phyloP scores from a whole-genome alignment of 2,113 vertebrate genomes.

The Lathamus discolor region DNA sequence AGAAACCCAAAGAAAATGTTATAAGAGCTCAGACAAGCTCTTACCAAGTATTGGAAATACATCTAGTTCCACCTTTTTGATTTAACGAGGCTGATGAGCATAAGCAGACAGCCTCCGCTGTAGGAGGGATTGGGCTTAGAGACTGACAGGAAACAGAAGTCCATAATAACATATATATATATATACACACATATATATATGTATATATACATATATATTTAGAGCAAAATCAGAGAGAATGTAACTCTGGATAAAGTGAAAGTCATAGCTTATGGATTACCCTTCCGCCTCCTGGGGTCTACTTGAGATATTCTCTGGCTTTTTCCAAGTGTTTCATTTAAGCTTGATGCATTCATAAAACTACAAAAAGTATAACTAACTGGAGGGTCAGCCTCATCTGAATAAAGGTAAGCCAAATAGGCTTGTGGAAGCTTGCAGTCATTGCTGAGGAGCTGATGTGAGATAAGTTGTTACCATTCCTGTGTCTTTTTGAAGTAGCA shows the following conservation, averaged over 20 bases:
- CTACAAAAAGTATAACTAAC: neutral
- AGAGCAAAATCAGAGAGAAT: neutral
- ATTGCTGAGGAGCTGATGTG: neutral
- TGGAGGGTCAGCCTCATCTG: neutral
- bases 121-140: neutral
- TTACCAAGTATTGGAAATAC: neutral
- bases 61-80: neutral
- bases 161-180: neutral
- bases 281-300: neutral
- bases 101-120: neutral
- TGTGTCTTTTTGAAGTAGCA: neutral
- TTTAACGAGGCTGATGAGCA: neutral
- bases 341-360: neutral
- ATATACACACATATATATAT: too few species aligned
- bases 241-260: neutral
- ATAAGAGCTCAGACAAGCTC: neutral
- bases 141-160: neutral
- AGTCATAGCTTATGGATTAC: neutral
- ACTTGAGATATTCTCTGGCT: accelerated
- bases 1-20: neutral
- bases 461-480: neutral
- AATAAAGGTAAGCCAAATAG: neutral
- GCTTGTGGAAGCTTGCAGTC: neutral
- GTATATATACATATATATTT: too few species aligned
- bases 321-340: neutral